Percentiles rank a stretch among this genome's conserved stretches.
These are phyloP conservation scores for Caenorhabditis macrosperma DNA, from an alignment of 2,888 invertebrate species.

Conservation along the genomic window DNA sequence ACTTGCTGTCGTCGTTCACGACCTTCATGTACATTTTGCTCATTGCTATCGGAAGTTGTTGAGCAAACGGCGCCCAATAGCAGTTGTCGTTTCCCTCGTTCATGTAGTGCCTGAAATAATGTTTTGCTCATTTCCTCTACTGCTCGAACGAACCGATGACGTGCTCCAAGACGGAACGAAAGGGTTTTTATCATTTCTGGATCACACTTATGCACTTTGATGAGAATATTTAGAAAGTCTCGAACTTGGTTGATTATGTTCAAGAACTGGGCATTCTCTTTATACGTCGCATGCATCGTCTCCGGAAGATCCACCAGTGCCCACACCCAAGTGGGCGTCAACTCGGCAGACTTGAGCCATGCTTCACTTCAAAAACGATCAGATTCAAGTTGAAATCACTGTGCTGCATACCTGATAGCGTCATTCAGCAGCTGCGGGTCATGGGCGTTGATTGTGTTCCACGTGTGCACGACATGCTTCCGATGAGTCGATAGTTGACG, in stretches of 20 bases:
- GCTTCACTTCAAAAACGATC: slow-evolving; percentile 63
- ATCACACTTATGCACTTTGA: slow-evolving; percentile 72
- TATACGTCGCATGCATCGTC: slow-evolving; percentile 66
- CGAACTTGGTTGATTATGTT: slow-evolving; percentile 69
- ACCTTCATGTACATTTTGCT: slow-evolving; percentile 67
- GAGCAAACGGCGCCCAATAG: slow-evolving; percentile 73
- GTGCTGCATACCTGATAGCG: slow-evolving; percentile 61
- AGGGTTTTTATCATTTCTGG: slow-evolving; percentile 70
- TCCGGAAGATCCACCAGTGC: slow-evolving; percentile 70
- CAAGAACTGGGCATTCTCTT: slow-evolving; percentile 66
- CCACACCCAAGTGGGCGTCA: slow-evolving; percentile 73
- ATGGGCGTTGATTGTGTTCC: slow-evolving; percentile 65
- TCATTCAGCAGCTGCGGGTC: slow-evolving; percentile 64
- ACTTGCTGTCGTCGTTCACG: slow-evolving; percentile 64
- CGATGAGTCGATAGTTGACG: slow-evolving; percentile 60
- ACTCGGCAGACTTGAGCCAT: slow-evolving; percentile 69
- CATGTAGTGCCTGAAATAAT: slow-evolving; percentile 66
- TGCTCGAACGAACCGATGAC: slow-evolving; percentile 55
- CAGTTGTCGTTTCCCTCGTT: slow-evolving; percentile 71
- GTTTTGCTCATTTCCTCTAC: not conserved
- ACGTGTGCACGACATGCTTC: slow-evolving; percentile 68
- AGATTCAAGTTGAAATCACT: not conserved
- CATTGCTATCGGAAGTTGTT: slow-evolving; percentile 70
- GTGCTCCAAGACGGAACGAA: slow-evolving; percentile 68
- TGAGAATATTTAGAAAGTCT: slow-evolving; percentile 70